Conservation (phyloP, 2,888 invertebrate genomes). For the Cerceris rybyensis region DNA sequence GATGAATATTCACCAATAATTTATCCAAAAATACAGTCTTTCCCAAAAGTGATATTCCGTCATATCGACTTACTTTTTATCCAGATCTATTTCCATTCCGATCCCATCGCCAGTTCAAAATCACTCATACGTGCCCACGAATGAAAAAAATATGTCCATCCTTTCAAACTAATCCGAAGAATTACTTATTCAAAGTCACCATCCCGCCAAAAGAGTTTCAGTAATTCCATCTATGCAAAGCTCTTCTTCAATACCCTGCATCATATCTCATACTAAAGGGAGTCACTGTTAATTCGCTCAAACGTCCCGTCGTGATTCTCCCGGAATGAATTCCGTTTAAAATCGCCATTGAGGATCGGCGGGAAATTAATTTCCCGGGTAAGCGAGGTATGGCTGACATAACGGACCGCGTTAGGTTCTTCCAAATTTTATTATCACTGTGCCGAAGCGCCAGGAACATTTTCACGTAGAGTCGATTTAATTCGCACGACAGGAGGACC, state of each 20-base stretch:
- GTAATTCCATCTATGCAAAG: too few relatives aligned
- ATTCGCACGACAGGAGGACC: constrained; percentile 23
- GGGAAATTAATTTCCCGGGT: not conserved
- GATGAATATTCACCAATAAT: too few relatives aligned
- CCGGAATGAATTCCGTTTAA: not conserved
- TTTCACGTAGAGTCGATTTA: constrained; percentile 1
- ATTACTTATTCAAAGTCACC: not conserved
- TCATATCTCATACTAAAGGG: not conserved
- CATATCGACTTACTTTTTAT: too few relatives aligned
- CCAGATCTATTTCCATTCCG: too few relatives aligned
- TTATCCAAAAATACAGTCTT: too few relatives aligned
- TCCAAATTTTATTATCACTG: not conserved
- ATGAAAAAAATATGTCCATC: too few relatives aligned
- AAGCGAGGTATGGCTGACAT: not conserved
- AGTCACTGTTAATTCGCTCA: not conserved
- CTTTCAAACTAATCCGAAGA: not conserved
- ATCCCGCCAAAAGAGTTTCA: too few relatives aligned
- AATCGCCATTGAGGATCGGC: not conserved
- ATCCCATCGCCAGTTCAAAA: too few relatives aligned
- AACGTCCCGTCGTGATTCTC: not conserved
- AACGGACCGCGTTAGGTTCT: not conserved
- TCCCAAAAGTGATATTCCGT: too few relatives aligned
- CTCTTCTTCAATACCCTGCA: not conserved
- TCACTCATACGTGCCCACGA: too few relatives aligned
- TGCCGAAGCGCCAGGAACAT: not conserved